Evolutionary conservation across 2,797 vertebrate species (phyloP).

Genomic region (Prionace glauca): DNA sequence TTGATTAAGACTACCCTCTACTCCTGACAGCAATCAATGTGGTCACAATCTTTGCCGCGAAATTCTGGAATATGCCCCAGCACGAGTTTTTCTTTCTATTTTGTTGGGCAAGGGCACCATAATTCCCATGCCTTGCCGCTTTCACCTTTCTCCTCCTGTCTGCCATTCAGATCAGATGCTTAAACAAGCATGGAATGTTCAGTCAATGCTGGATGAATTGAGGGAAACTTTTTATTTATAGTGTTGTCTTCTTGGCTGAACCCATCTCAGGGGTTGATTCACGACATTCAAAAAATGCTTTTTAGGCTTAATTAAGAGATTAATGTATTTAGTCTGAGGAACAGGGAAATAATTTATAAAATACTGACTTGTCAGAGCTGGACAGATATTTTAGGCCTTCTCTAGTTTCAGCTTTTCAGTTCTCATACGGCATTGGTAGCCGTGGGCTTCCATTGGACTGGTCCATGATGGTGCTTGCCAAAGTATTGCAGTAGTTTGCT

Average conservation of each 20-base stretch:
- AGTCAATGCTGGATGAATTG: not conserved
- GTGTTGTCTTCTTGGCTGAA: not conserved
- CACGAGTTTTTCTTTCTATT: not conserved
- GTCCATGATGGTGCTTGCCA: too few species aligned
- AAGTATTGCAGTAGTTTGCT: too few species aligned
- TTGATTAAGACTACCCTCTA: not conserved
- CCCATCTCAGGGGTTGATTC: not conserved
- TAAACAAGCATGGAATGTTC: not conserved
- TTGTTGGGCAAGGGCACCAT: not conserved
- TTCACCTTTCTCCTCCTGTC: not conserved
- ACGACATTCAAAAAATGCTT: not conserved
- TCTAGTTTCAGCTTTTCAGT: not conserved
- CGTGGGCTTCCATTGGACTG: too few species aligned
- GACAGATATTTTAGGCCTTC: not conserved
- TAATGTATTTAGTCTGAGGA: not conserved
- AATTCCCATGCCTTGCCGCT: not conserved
- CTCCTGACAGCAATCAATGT: not conserved
- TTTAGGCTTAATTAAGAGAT: not conserved
- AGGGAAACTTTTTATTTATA: not conserved
- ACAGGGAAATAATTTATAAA: not conserved
- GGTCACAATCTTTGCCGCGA: not conserved
- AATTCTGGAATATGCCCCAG: not conserved
- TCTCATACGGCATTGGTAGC: too few species aligned
- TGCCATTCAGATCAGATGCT: not conserved
- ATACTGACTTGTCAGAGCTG: not conserved